These are phyloP conservation scores for Tethya wilhelma DNA, from an alignment of 37 sponge, comb jelly and placozoan genomes.

Conservation along the genomic window DNA sequence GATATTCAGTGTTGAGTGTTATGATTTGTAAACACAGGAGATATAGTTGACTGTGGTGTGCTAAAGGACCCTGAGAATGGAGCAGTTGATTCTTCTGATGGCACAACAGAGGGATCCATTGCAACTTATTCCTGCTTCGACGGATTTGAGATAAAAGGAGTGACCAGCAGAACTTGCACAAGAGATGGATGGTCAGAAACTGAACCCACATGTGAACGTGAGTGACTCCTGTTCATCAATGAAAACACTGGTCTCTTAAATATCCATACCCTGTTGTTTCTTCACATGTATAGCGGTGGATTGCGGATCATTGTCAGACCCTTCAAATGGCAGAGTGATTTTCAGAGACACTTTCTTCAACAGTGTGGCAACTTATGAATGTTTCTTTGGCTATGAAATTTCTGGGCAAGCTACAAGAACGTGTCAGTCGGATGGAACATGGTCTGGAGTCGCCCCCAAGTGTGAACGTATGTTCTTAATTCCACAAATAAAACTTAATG, in stretches of 20 bases:
- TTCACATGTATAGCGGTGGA: slow-evolving; percentile 4
- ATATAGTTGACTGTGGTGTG: slow-evolving; percentile 25
- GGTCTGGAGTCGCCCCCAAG: slow-evolving; percentile 54
- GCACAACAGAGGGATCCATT: slow-evolving; percentile 42
- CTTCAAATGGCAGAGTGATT: slow-evolving; percentile 19
- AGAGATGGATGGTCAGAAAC: slow-evolving; percentile 55
- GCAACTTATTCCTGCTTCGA: slow-evolving; percentile 52
- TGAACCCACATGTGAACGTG: slow-evolving; percentile 69
- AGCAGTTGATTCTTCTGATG: slow-evolving; percentile 1
- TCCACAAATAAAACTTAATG: not conserved
- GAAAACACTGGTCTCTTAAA: too few relatives aligned
- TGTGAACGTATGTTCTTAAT: slow-evolving; percentile 46
- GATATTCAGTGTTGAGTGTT: not conserved
- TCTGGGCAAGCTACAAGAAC: slow-evolving; percentile 23
- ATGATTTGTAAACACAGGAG: slow-evolving; percentile 5
- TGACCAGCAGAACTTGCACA: slow-evolving; percentile 30
- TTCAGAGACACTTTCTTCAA: slow-evolving; percentile 18
- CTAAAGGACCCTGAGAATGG: slow-evolving; percentile 48
- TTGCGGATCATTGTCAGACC: slow-evolving; percentile 19
- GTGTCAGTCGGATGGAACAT: slow-evolving; percentile 60
- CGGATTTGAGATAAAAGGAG: slow-evolving; percentile 54
- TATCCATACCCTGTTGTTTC: too few relatives aligned
- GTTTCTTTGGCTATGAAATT: slow-evolving; percentile 45
- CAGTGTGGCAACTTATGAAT: slow-evolving; percentile 49
- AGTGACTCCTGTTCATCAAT: slow-evolving; percentile 11